These are phyloP conservation scores for Palythoa grandis DNA, from an alignment of 92 coral and sea anemone genomes.

Conservation along the genomic window DNA sequence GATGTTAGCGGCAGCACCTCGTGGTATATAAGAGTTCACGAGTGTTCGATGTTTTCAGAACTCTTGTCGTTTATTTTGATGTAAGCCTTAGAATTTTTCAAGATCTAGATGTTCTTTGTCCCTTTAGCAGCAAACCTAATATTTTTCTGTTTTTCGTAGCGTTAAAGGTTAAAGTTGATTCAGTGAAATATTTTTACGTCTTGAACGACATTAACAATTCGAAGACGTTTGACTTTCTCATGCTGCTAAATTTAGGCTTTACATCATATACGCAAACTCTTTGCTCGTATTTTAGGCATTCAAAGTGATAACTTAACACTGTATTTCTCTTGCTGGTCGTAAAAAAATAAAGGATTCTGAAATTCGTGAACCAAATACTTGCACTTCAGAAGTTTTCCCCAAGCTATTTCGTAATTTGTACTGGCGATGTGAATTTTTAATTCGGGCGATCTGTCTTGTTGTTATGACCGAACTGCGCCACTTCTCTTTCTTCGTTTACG, in stretches of 20 bases:
- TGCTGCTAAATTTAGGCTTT: slow-evolving; percentile 45
- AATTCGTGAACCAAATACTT: no score
- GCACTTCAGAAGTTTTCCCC: background rate
- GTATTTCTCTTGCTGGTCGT: no score
- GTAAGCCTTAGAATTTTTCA: background rate
- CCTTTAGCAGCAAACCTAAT: no score
- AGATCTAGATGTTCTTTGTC: background rate
- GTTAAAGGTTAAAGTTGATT: background rate
- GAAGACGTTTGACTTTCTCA: slow-evolving; percentile 27
- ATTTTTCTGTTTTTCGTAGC: background rate
- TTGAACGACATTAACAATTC: background rate
- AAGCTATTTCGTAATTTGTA: background rate
- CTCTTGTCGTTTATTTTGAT: background rate
- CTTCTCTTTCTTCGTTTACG: no score
- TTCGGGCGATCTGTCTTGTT: no score
- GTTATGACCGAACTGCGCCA: no score
- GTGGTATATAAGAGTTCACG: background rate
- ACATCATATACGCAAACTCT: slow-evolving; percentile 6
- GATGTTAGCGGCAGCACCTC: background rate
- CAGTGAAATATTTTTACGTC: background rate
- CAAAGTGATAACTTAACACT: no score
- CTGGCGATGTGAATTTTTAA: no score
- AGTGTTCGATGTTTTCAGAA: background rate
- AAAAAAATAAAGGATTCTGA: no score
- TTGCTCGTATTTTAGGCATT: background rate